Evolutionary conservation across 53 echinoderm and acorn worm genomes (phyloP).

Genomic region (Patiria pectinifera): DNA sequence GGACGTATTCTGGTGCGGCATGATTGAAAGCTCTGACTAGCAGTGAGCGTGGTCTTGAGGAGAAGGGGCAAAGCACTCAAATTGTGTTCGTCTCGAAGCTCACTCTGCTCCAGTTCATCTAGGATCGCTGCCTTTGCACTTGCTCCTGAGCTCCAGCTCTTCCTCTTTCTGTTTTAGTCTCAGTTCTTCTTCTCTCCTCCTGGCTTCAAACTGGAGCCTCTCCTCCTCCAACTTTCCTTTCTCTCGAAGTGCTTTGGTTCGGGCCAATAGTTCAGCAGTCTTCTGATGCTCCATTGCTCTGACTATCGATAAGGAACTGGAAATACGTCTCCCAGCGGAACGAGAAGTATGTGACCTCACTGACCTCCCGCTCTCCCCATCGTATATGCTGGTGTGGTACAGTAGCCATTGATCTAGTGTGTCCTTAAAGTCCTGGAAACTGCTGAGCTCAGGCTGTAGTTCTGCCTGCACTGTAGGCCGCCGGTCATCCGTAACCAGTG

Average conservation of each 20-base stretch:
- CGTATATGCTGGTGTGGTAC: not conserved
- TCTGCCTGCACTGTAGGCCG: conserved; percentile 23
- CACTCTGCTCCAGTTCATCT: conserved; percentile 27
- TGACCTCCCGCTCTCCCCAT: not conserved
- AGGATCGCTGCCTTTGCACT: conserved; percentile 28
- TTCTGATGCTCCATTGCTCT: conserved; percentile 38
- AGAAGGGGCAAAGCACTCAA: not conserved
- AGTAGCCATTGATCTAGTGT: conserved; percentile 15
- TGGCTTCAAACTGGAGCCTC: conserved; percentile 42
- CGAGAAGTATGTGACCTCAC: conserved; percentile 8
- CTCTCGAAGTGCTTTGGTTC: conserved; percentile 36
- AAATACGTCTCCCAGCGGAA: conserved; percentile 20
- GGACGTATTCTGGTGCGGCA: conserved; percentile 1
- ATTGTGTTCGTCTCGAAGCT: conserved; percentile 23
- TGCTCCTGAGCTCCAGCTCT: conserved; percentile 30
- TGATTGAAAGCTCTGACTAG: conserved; percentile 5
- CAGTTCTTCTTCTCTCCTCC: conserved; percentile 37
- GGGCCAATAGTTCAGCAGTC: conserved; percentile 30
- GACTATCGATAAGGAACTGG: conserved; percentile 41
- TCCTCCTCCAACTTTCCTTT: conserved; percentile 32
- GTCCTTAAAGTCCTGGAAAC: conserved; percentile 17
- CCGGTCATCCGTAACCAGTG: conserved; percentile 21
- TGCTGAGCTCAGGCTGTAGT: conserved; percentile 38
- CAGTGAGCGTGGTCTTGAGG: not conserved
- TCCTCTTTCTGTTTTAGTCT: conserved; percentile 19